Conservation (phyloP, 1,140 invertebrate species). For the Drosophila virilis region DNA sequence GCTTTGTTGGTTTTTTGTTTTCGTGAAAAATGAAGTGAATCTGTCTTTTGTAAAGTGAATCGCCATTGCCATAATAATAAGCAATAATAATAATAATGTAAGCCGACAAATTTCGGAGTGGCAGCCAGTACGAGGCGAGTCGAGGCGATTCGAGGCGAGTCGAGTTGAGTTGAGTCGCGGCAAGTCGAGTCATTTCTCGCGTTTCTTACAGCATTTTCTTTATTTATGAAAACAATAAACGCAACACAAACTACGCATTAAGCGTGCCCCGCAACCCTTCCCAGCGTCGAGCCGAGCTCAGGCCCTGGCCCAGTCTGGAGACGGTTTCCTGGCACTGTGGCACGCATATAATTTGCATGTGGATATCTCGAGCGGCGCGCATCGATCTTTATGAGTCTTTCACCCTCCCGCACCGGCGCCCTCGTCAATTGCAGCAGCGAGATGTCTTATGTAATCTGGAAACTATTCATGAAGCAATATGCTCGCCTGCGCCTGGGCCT, state of each 20-base stretch:
- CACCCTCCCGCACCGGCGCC: not conserved
- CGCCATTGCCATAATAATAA: slow-evolving; percentile 53
- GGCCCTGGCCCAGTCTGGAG: slow-evolving; percentile 14
- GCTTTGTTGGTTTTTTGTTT: slow-evolving; percentile 50
- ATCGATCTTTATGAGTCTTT: slow-evolving; percentile 55
- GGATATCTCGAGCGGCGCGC: slow-evolving; percentile 54
- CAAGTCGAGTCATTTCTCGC: not conserved
- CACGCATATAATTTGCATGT: slow-evolving; percentile 82
- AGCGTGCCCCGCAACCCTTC: slow-evolving; percentile 15
- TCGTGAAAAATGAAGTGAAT: slow-evolving; percentile 80
- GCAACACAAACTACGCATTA: slow-evolving; percentile 78
- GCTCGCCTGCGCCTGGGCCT: slow-evolving; percentile 67
- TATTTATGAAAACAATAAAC: slow-evolving; percentile 83
- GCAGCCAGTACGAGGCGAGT: slow-evolving; percentile 5
- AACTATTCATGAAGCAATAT: slow-evolving; percentile 84
- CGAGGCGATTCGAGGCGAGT: no score
- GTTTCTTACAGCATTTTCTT: slow-evolving; percentile 47
- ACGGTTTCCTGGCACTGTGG: slow-evolving; percentile 62
- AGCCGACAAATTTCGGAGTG: slow-evolving; percentile 71
- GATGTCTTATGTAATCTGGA: slow-evolving; percentile 84
- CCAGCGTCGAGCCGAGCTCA: not conserved
- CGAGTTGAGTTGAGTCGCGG: slow-evolving; percentile 6
- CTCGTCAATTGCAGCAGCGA: slow-evolving; percentile 19
- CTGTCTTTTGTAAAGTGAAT: slow-evolving; percentile 73
- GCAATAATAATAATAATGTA: slow-evolving; percentile 69